Percentiles rank a stretch among this genome's conserved stretches.
phyloP scores from a whole-genome alignment of 2,797 vertebrate species.

The Gambusia yucatana region DNA sequence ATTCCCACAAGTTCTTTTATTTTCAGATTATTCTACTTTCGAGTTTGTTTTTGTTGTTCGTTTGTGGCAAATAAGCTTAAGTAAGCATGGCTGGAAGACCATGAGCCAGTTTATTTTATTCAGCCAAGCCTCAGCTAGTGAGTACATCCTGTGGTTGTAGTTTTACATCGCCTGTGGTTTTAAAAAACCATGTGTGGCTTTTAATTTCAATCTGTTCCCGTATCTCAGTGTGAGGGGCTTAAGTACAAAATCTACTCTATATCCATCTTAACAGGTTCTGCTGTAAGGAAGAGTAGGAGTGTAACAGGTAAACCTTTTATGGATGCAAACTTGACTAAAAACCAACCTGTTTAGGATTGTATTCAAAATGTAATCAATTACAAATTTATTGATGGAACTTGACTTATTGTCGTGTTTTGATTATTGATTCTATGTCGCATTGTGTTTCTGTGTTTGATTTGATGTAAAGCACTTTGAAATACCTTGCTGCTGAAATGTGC shows the following conservation, averaged over 20 bases:
- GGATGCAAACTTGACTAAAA: too few relatives aligned
- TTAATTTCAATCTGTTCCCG: neutral
- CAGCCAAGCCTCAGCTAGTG: neutral
- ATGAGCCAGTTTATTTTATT: neutral
- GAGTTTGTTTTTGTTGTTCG: neutral
- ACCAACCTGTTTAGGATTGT: too few relatives aligned
- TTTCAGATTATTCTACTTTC: neutral
- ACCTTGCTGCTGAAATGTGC: too few relatives aligned
- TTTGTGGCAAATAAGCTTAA: neutral
- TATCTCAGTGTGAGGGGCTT: neutral
- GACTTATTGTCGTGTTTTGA: too few relatives aligned
- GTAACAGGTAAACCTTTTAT: too few relatives aligned
- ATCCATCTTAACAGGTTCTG: neutral
- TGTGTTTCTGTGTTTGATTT: too few relatives aligned
- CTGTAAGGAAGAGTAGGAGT: neutral
- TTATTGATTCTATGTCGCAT: too few relatives aligned
- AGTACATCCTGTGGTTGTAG: neutral
- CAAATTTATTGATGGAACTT: too few relatives aligned
- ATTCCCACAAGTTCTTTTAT: neutral
- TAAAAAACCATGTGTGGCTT: neutral
- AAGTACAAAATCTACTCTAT: neutral
- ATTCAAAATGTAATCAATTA: too few relatives aligned
- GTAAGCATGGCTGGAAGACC: neutral
- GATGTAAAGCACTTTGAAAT: too few relatives aligned
- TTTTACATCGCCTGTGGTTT: neutral